Base-by-base conservation (phyloP, 2,888 invertebrate genomes). In the Drosophila trichaetosa region DNA sequence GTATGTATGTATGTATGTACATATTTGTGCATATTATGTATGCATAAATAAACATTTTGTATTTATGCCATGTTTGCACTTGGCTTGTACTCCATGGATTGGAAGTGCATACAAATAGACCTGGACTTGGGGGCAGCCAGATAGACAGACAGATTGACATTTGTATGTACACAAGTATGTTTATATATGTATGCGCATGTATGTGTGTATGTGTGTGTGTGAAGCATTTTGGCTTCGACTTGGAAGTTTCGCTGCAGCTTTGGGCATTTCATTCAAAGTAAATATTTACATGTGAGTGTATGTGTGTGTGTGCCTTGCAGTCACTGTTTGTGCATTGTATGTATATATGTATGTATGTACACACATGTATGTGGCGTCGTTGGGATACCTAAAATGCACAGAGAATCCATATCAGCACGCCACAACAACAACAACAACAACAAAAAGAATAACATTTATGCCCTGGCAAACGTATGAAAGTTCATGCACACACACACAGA, bases 391-490 rank as follows among this genome's bases (percentile, higher is more conserved):
- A 75, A 62, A 71, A 74, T 74, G 66, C 66, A 67, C 53, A 64
- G 46, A 62, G 86, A 87, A 83, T 86, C 88, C 86, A 86, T 84
- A 85, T 89, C 89, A 86, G 86, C 85, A 76, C 73, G 61, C 67
- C 68, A 65, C 71, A 77, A 66, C 80, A 82, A 68, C 69, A 69
- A 64, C 76, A 63, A 63, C 69, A 79, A 54, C 67, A 82, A 68
- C 63, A 76, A 74, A 4, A 46, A 46, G 46, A 21, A 46, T 24
- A 46, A 79, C 73, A 80, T 73, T 71, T 70, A 76, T 76, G 78
- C 85, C 77, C 80, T 76, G 74, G 64, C 80, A 83, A 80, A 69
- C 76, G 78, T 79, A 81, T 75, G 75, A 81, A 80, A 83, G 76
- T 85, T 80, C 81, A 83, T 70, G 65, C 74, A 75, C 66, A 74